Evolutionary conservation across 2,888 invertebrate species (phyloP), one percentile per base, ranked within the genome.

Genomic region (Diadegma fenestrale): DNA sequence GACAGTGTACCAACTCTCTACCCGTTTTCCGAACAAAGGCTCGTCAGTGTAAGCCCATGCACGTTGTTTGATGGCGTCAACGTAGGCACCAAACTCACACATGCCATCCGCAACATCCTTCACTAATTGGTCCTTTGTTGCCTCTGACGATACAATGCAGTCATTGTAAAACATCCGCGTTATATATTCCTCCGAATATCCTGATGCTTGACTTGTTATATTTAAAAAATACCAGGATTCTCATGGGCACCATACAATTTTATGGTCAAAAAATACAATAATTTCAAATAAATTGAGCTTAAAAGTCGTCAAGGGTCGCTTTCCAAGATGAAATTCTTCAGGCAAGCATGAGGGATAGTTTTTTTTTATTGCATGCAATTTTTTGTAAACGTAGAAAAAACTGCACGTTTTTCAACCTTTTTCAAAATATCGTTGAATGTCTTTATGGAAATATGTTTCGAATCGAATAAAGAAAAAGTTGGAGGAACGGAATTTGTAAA

Each of bases 21-120:
- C 19, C 48, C 26, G 48, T 71, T 71, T 71, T 51, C 71, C 5
- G 33, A 51, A 51, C 71, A 71, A 51, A n/a, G 30, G 51, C 30
- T 68, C 43, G 43, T 43, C 45, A 68, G 45, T 45, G 19, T 30
- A n/a, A n/a, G 26, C 19, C 8, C 37, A 0, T 37, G 48, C n/a
- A 17, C n/a, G 14, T n/a, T 71, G 45, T 48, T 51, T n/a, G 33
- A 69, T 51, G 19, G 45, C 33, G 26, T 10, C 68, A 45, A 48
- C 48, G 26, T 22, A 33, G 33, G 7, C 4, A 51, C 19, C 14
- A 1, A 48, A 33, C 48, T n/a, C n/a, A 71, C 71, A 71, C 8
- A 64, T 37, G 17, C 64, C 4, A 64, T 37, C 30, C 45, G n/a
- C n/a, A 68, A 19, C 22, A 45, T 68, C 22, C 68, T 69, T 48